Base-by-base conservation (phyloP, 2,113 vertebrate species). In the Hiodon alosoides region DNA sequence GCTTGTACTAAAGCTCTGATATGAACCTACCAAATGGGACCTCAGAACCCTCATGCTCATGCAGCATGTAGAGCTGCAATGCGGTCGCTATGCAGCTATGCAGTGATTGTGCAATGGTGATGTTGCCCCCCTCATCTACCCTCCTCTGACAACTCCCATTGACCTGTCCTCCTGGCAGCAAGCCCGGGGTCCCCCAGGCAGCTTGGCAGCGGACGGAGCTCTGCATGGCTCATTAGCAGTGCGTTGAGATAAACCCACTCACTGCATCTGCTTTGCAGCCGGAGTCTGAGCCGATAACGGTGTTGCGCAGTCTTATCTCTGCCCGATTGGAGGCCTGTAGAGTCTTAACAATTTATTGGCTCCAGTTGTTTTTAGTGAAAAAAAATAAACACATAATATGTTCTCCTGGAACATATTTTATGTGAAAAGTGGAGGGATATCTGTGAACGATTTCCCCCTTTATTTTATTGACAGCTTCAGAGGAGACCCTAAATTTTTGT, bases 141-240 rank as follows among this genome's bases (percentile, higher is more conserved):
- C 31, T 31, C 31, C 31, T 31, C 31, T 31, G 31, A 31, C 31
- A 31, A 31, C 31, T 31, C 31, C 31, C 31, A 31, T 31, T 31
- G 31, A 31, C 31, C 31, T 31, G 31, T 31, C 31, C 31, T 14
- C 58, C 4, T 9, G 9, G 9, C 58, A 3, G 58, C 14, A 14
- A 9, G 9, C 14, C 9, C 3, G 58, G 58, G 58, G 9, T 9
- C 9, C 58, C 14, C 9, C 73, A 7, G 17, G 80, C 75, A 74
- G 67, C 75, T 77, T 50, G 71, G 75, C 76, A 69, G 80, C 77
- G 70, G 74, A 80, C 73, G 77, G 80, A 78, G 79, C 64, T n/a
- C 81, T 78, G 79, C 86, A 86, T 79, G 87, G 81, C 85, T 90
- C 87, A 90, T 90, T 91, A 90, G 86, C 16, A 58, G 78, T 72